These are phyloP conservation scores for Antigone vipio DNA, from an alignment of 2,113 vertebrate species.

Conservation along the genomic window DNA sequence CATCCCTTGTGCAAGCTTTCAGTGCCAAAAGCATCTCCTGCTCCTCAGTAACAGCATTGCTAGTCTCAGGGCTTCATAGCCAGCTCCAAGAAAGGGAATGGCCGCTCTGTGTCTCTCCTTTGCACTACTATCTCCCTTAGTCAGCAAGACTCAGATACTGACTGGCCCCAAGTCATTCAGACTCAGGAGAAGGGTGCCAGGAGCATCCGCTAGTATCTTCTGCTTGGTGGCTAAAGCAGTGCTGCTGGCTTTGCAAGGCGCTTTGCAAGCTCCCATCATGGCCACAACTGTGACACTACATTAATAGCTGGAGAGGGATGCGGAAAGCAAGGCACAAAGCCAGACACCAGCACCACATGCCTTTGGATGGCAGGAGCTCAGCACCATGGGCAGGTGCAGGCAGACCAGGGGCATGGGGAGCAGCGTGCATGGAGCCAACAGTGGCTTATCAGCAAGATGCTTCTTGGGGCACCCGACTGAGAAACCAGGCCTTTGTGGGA, in stretches of 20 bases:
- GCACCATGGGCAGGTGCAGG: background rate
- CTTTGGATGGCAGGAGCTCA: background rate
- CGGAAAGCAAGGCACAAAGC: background rate
- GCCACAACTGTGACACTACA: background rate
- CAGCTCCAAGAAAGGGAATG: background rate
- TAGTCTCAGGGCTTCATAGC: background rate
- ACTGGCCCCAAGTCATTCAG: background rate
- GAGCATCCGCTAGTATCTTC: background rate
- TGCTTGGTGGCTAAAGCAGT: background rate
- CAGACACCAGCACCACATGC: background rate
- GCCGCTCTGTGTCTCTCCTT: background rate
- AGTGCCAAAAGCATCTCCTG: background rate
- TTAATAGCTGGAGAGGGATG: background rate
- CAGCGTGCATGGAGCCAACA: rapidly evolving
- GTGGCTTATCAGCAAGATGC: background rate
- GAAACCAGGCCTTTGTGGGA: background rate
- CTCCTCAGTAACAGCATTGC: background rate
- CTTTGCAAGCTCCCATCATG: background rate
- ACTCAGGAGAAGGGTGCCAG: background rate
- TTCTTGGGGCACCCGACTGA: background rate
- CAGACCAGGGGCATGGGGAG: background rate
- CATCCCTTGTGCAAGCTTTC: background rate
- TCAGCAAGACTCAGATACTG: background rate
- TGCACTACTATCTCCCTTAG: background rate
- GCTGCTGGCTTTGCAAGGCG: background rate